phyloP scores from a whole-genome alignment of 2,888 invertebrate species.

The Plebejus melissa region DNA sequence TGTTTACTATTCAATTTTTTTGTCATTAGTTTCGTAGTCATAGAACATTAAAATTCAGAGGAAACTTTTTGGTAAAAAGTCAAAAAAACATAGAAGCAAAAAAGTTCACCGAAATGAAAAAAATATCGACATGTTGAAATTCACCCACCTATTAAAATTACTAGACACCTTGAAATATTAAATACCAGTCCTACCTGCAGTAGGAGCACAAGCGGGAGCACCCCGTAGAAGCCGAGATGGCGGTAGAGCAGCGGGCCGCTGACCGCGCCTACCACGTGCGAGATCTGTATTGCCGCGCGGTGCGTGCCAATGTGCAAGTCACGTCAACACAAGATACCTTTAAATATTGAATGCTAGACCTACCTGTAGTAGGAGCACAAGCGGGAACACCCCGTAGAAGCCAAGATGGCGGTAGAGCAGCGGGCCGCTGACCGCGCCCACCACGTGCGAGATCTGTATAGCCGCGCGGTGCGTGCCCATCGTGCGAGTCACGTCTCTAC shows the following conservation, averaged over 20 bases:
- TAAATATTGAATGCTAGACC: not conserved
- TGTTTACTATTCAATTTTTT: too few relatives aligned
- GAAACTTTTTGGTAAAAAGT: too few relatives aligned
- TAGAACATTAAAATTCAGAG: too few relatives aligned
- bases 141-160: too few relatives aligned
- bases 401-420: conserved; percentile 83
- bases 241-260: conserved; percentile 87
- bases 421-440: conserved; percentile 87
- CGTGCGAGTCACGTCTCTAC: conserved; percentile 73
- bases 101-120: too few relatives aligned
- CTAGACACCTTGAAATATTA: too few relatives aligned
- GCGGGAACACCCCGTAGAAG: conserved; percentile 86
- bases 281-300: conserved; percentile 69
- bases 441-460: conserved; percentile 67
- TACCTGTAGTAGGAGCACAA: conserved; percentile 76
- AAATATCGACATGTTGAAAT: too few relatives aligned
- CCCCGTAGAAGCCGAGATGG: conserved; percentile 84
- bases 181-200: conserved; percentile 57
- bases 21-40: too few relatives aligned
- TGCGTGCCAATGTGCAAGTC: conserved; percentile 81
- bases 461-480: conserved; percentile 80
- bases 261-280: conserved; percentile 81
- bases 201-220: conserved; percentile 81
- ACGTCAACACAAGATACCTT: conserved; percentile 45
- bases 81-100: too few relatives aligned